These are phyloP conservation scores for Theretra japonica DNA, from an alignment of 2,888 invertebrate species.

Conservation along the genomic window DNA sequence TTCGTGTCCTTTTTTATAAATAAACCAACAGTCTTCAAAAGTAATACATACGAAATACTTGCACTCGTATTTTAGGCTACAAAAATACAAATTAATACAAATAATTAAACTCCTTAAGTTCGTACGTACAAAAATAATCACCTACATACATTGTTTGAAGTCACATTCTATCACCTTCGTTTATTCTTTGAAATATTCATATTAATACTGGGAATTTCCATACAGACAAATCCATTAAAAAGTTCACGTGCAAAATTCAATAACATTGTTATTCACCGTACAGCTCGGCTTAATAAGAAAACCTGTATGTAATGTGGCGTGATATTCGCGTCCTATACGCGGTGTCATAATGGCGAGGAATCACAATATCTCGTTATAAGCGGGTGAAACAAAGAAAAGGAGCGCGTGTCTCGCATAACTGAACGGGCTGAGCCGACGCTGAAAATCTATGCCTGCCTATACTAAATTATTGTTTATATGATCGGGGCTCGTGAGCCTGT, in stretches of 20 bases:
- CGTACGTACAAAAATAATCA: background rate
- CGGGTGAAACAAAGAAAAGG: conserved; percentile 78
- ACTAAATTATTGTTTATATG: conserved; percentile 19
- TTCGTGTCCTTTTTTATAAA: no score
- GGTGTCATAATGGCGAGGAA: conserved; percentile 78
- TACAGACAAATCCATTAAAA: conserved; percentile 29
- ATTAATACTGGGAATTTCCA: background rate
- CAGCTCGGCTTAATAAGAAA: conserved; percentile 79
- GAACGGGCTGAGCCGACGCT: conserved; percentile 30
- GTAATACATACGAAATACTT: no score
- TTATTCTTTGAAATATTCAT: no score
- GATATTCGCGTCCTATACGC: conserved; percentile 80
- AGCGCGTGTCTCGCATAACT: conserved; percentile 72
- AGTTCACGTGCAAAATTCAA: conserved; percentile 31
- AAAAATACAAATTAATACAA: no score
- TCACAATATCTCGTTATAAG: conserved; percentile 84
- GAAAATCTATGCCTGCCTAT: conserved; percentile 23
- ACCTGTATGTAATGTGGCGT: conserved; percentile 79
- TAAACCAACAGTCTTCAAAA: no score
- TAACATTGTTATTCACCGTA: conserved; percentile 67
- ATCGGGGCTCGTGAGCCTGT: background rate
- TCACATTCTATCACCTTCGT: background rate
- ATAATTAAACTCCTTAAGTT: no score
- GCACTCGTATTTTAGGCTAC: no score
- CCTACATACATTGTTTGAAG: background rate